Conservation (phyloP, 2,888 invertebrate genomes). For the Liodrosophila aerea region DNA sequence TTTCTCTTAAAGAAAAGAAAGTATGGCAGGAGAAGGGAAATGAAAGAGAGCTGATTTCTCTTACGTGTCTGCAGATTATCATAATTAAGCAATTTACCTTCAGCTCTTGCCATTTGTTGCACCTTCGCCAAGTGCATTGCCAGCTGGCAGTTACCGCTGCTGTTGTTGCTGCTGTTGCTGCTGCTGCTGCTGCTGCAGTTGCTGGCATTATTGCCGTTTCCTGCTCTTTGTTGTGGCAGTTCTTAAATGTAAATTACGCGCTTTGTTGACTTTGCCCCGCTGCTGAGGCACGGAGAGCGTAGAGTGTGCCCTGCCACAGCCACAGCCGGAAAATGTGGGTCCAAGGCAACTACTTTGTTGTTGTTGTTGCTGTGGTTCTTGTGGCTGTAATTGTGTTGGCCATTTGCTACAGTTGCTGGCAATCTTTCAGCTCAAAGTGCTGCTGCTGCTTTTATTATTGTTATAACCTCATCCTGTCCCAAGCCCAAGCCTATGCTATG, state of each 20-base stretch:
- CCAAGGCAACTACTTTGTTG: constrained; percentile 8
- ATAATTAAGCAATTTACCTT: constrained; percentile 72
- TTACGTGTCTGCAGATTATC: constrained; percentile 58
- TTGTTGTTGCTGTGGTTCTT: constrained; percentile 12
- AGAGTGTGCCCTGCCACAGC: constrained; percentile 2
- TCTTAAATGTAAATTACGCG: constrained; percentile 75
- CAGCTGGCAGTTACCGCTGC: constrained; percentile 27
- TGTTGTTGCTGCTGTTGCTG: constrained; percentile 18
- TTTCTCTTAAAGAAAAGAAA: no score
- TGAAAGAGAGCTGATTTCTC: background rate
- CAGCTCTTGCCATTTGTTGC: constrained; percentile 68
- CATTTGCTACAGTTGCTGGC: constrained; percentile 14
- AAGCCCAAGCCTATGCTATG: constrained; percentile 2
- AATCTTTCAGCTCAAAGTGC: constrained; percentile 10
- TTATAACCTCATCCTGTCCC: constrained; percentile 15
- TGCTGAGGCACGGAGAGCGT: constrained; percentile 5
- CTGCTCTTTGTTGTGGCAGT: constrained; percentile 68
- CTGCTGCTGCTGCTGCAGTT: constrained; percentile 10
- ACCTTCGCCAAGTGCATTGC: constrained; percentile 15
- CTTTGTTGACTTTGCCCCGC: constrained; percentile 69
- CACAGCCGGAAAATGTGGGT: constrained; percentile 19
- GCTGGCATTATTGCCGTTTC: constrained; percentile 51
- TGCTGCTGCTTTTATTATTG: constrained; percentile 11
- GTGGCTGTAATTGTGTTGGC: constrained; percentile 32
- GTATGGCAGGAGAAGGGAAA: no score